Evolutionary conservation across 2,797 vertebrate genomes (phyloP).

Genomic region (Hemibagrus guttatus): DNA sequence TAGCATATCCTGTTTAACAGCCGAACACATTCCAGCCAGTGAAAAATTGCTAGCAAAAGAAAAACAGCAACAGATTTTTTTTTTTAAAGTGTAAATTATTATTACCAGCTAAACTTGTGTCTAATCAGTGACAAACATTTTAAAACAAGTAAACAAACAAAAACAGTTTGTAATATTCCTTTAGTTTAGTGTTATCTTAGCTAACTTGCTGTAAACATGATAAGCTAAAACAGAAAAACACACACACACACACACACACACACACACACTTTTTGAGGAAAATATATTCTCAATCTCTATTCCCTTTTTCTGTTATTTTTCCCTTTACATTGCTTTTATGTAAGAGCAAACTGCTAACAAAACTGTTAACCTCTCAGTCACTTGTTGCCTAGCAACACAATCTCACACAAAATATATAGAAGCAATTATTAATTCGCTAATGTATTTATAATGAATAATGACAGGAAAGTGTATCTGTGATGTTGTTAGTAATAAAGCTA

Average conservation of each 20-base stretch:
- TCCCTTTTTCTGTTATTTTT: background rate
- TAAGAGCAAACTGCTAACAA: background rate
- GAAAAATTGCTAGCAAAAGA: background rate
- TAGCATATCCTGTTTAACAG: slow-evolving; percentile 1
- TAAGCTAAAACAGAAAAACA: background rate
- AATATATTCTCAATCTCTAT: background rate
- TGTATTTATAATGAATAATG: too few species aligned
- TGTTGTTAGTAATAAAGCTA: too few species aligned
- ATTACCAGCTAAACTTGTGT: too few species aligned
- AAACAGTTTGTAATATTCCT: background rate
- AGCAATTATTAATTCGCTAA: background rate
- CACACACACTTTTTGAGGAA: too few species aligned
- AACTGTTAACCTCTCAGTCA: background rate
- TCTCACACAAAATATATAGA: background rate
- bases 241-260: too few species aligned
- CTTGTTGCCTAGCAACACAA: background rate
- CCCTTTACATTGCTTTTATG: background rate
- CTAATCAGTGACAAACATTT: too few species aligned
- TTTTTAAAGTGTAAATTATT: too few species aligned
- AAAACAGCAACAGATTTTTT: background rate
- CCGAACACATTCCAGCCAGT: too few species aligned
- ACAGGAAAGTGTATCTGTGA: too few species aligned
- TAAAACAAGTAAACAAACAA: too few species aligned
- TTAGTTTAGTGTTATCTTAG: background rate
- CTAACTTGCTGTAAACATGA: background rate